phyloP scores from a whole-genome alignment of 2,113 vertebrate genomes.

The Circaetus gallicus region DNA sequence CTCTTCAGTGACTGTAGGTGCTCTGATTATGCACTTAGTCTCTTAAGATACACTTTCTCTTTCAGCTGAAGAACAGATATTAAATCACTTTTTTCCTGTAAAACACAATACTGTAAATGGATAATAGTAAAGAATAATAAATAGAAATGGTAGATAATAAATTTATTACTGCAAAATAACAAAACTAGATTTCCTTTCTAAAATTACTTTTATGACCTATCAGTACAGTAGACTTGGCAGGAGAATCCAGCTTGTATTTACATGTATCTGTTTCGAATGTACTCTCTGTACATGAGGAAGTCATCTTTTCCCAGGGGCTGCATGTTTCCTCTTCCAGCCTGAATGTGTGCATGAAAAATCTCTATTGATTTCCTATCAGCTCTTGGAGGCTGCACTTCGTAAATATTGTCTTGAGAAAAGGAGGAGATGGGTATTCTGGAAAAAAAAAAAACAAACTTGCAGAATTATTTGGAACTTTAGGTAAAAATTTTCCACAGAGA shows the following conservation, averaged over 20 bases:
- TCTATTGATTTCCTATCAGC: constrained; percentile 81
- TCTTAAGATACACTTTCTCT: not conserved
- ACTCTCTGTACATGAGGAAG: constrained; percentile 87
- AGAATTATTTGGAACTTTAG: not conserved
- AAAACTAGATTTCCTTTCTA: not conserved
- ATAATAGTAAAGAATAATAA: not conserved
- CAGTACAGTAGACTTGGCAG: not conserved
- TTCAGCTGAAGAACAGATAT: not conserved
- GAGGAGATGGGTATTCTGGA: constrained; percentile 84
- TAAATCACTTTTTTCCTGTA: not conserved
- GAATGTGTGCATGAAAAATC: constrained; percentile 86
- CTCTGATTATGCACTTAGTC: not conserved
- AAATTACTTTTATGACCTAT: not conserved
- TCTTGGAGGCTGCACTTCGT: constrained; percentile 79
- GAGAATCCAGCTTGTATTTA: constrained; percentile 38
- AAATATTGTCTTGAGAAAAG: constrained; percentile 88
- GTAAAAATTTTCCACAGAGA: not conserved
- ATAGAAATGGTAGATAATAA: not conserved
- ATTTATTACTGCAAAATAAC: not conserved
- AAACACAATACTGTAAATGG: not conserved
- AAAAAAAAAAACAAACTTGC: not conserved
- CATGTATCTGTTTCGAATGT: constrained; percentile 91
- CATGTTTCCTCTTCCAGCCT: constrained; percentile 80
- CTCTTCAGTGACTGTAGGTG: not conserved
- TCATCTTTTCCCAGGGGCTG: constrained; percentile 84